phyloP scores from a whole-genome alignment of 2,797 vertebrate species.

The Florisuga fusca region DNA sequence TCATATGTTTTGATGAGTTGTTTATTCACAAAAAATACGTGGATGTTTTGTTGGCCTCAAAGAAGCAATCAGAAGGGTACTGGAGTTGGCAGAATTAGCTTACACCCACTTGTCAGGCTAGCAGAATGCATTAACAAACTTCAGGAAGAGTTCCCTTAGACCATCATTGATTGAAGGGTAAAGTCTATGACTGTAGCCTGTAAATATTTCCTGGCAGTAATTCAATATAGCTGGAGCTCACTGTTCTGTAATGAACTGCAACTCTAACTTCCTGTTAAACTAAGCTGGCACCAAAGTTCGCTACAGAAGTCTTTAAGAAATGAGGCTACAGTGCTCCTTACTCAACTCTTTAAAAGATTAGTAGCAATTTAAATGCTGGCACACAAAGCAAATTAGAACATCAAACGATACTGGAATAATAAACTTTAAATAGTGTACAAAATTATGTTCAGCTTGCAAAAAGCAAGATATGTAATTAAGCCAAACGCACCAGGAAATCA shows the following conservation, averaged over 20 bases:
- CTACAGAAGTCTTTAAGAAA: conserved; percentile 39
- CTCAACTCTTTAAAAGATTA: conserved; percentile 64
- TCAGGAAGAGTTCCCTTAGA: conserved; percentile 50
- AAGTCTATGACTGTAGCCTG: conserved; percentile 61
- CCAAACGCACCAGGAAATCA: conserved; percentile 28
- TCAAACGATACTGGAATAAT: conserved; percentile 69
- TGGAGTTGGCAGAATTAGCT: conserved; percentile 58
- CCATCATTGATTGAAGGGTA: conserved; percentile 63
- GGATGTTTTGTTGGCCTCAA: conserved; percentile 52
- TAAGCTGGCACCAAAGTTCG: conserved; percentile 3
- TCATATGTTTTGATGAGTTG: conserved; percentile 71
- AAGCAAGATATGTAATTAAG: conserved; percentile 69
- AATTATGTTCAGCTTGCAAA: conserved; percentile 73
- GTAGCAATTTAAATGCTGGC: conserved; percentile 58
- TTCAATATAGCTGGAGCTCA: conserved; percentile 66
- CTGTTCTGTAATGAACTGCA: conserved; percentile 67
- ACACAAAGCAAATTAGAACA: conserved; percentile 66
- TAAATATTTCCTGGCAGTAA: conserved; percentile 76
- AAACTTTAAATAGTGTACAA: conserved; percentile 65
- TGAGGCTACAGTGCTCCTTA: conserved; percentile 38
- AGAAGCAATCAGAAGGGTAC: conserved; percentile 52
- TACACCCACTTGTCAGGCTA: conserved; percentile 44
- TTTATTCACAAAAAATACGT: conserved; percentile 74
- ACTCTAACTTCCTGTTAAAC: conserved; percentile 32
- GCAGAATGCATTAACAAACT: conserved; percentile 48